Percentiles rank a stretch among this genome's conserved stretches.
These are phyloP conservation scores for Clavelina lepadiformis DNA, from an alignment of 23 tunicate genomes.

Conservation along the genomic window DNA sequence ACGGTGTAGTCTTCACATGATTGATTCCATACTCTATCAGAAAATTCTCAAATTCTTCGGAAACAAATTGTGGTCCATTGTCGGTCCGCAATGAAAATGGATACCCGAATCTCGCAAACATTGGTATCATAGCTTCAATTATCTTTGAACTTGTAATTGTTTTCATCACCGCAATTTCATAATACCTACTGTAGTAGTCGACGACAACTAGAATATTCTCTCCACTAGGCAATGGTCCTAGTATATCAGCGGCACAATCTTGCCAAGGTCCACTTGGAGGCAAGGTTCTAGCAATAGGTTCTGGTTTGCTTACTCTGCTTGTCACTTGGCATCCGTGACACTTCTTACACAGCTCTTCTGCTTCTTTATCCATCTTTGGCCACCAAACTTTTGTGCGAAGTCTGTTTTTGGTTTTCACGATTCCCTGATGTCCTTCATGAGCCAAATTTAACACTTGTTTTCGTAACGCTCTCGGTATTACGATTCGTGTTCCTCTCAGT, in stretches of 20 bases:
- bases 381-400: conserved; percentile 26
- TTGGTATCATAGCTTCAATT: background rate
- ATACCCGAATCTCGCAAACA: conserved; percentile 18
- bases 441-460: conserved; percentile 8
- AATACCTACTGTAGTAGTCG: conserved; percentile 24
- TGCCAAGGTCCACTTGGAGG: background rate
- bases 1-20: conserved; percentile 20
- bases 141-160: background rate
- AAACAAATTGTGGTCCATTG: conserved; percentile 32
- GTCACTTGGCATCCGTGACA: conserved; percentile 42
- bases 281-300: no score
- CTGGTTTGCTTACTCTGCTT: no score
- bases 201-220: conserved; percentile 28
- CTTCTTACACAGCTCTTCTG: conserved; percentile 5
- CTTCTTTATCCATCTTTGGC: conserved; percentile 29
- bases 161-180: background rate
- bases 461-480: conserved; percentile 6
- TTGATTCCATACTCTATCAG: conserved; percentile 26
- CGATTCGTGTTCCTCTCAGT: conserved; percentile 8
- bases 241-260: conserved; percentile 13
- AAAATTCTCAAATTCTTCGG: conserved; percentile 23
- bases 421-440: conserved; percentile 22
- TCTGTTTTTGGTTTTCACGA: conserved; percentile 17
- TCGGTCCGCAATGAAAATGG: conserved; percentile 14
- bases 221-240: conserved; percentile 34